Evolutionary conservation across 2,888 invertebrate species (phyloP).

Genomic region (Dynastes hyllus): DNA sequence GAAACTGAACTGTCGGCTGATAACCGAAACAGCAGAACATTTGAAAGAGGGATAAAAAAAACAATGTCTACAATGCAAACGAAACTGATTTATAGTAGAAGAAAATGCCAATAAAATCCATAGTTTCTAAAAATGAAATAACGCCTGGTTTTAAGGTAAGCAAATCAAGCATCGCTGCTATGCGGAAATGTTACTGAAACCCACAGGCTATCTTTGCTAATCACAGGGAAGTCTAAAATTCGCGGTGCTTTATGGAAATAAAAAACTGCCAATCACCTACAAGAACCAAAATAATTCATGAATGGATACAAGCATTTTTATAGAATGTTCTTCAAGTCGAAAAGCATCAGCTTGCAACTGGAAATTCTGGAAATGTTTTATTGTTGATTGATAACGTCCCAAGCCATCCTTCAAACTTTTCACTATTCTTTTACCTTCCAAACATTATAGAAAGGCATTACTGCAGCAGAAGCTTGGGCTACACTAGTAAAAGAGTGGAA

Average conservation of each 20-base stretch:
- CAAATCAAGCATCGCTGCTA: neutral
- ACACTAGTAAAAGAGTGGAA: neutral
- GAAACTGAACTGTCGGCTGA: neutral
- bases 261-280: neutral
- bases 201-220: neutral
- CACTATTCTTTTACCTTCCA: neutral
- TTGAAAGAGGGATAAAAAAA: neutral
- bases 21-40: neutral
- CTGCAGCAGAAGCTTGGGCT: slow-evolving; percentile 6
- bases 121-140: slow-evolving; percentile 6
- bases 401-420: neutral
- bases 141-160: neutral
- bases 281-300: slow-evolving; percentile 5
- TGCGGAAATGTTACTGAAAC: neutral
- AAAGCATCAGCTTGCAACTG: neutral
- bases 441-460: neutral
- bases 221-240: neutral
- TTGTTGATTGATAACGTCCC: no score
- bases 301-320: slow-evolving; percentile 3
- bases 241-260: neutral
- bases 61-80: neutral
- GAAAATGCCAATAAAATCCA: neutral
- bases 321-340: neutral
- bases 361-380: neutral
- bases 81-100: neutral